Evolutionary conservation across 1,140 invertebrate species (phyloP), one percentile per base, ranked within the genome.

Genomic region (Caenorhabditis brenneri): DNA sequence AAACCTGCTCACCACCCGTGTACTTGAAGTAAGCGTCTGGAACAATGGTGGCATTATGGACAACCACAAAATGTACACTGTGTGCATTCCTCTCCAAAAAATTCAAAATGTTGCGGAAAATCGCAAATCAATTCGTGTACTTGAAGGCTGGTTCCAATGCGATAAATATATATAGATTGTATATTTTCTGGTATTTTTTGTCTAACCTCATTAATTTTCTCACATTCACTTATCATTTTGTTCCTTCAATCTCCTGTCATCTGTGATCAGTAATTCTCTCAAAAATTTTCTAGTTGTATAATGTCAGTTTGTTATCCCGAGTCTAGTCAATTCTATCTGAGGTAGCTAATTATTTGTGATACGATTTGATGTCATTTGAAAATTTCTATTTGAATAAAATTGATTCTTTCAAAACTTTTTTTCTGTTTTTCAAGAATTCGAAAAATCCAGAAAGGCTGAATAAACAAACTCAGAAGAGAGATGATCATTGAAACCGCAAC

Each of bases 61-160:
- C 19, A 85, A 85, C n/a, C 80, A 80, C 33, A 85, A 81, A 69
- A 80, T 81, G 79, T 85, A 81, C 79, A 79, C 49, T 27, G 24
- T 80, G 22, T 53, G 79, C 69, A 29, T 78, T 55, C 33, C 48
- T 7, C 49, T 39, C 27, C 33, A 53, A 7, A 74, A 74, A 46
- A 22, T 74, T 4, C 19, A 42, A 12, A 42, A 42, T 2, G 2
- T 42, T 4, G n/a, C 36, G 19, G 36, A 74, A n/a, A 24, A 22
- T 24, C 65, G 65, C n/a, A 74, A 74, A 74, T 24, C 33, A 5
- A 22, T 1, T 42, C 36, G 65, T 15, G 36, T 24, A 12, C 36
- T 74, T 9, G 65, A 74, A 42, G 65, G 36, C 16, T 74, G 65
- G 65, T 74, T 74, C 65, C 33, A 74, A 7, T 74, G 65, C 15